Evolutionary conservation across 2,888 invertebrate genomes (phyloP).

Genomic region (Crossocerus cetratus): DNA sequence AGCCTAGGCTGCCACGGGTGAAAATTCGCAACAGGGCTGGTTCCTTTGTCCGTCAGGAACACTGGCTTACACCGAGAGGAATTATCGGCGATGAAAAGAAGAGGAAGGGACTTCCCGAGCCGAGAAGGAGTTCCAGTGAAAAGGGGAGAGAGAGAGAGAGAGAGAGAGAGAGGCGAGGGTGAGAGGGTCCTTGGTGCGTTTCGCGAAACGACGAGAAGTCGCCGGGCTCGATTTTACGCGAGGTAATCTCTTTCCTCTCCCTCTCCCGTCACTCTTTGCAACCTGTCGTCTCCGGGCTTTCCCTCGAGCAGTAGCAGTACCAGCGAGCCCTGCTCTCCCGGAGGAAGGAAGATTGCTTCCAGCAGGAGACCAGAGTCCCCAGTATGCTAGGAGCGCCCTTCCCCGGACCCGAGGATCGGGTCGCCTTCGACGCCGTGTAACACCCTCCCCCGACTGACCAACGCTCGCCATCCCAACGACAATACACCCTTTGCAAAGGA

Average conservation of each 20-base stretch:
- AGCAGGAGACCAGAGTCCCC: conserved; percentile 37
- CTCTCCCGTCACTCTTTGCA: conserved; percentile 10
- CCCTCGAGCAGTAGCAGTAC: not conserved
- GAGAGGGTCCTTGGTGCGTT: too few species aligned
- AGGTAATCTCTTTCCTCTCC: conserved; percentile 53
- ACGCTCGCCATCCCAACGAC: conserved; percentile 53
- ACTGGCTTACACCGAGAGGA: conserved; percentile 43
- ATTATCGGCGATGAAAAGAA: conserved; percentile 55
- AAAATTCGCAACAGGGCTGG: conserved; percentile 33
- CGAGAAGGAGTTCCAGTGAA: conserved; percentile 1
- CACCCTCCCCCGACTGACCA: conserved; percentile 59
- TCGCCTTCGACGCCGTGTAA: conserved; percentile 55
- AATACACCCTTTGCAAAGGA: conserved; percentile 46
- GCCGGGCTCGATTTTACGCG: conserved; percentile 51
- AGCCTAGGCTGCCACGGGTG: conserved; percentile 7
- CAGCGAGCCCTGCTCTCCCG: not conserved
- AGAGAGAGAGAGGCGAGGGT: too few species aligned
- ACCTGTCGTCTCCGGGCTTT: not conserved
- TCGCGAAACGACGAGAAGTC: conserved; percentile 58
- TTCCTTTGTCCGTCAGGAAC: conserved; percentile 48
- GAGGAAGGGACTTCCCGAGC: conserved; percentile 53
- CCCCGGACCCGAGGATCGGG: conserved; percentile 22
- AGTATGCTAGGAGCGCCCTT: conserved; percentile 37
- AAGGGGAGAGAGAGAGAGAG: too few species aligned
- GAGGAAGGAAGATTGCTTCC: conserved; percentile 50